These are phyloP conservation scores for Kryptolebias ocellatus DNA, from an alignment of 2,797 vertebrate species.

Conservation along the genomic window DNA sequence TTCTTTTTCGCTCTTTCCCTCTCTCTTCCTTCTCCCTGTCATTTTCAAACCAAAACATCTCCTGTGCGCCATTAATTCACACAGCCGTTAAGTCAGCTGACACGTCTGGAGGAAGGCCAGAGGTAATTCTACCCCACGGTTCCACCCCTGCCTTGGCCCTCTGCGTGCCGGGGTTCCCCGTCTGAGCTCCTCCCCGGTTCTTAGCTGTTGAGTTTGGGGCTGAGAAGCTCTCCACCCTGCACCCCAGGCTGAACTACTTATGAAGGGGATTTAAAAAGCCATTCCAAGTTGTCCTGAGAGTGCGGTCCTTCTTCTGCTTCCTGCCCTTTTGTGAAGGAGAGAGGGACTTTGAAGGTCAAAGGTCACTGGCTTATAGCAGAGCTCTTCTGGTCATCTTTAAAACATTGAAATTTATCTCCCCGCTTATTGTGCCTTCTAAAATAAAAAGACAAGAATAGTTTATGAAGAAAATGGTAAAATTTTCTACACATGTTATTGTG, in stretches of 20 bases:
- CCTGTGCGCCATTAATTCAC: slow-evolving; percentile 65
- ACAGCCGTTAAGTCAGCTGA: slow-evolving; percentile 77
- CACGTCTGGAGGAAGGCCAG: slow-evolving; percentile 72
- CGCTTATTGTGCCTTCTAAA: slow-evolving; percentile 14
- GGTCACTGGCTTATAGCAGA: slow-evolving; percentile 41
- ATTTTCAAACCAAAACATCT: slow-evolving; percentile 82
- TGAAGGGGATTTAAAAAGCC: slow-evolving; percentile 68
- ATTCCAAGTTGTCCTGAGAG: slow-evolving; percentile 64
- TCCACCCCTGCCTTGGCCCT: slow-evolving; percentile 72
- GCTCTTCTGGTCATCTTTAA: slow-evolving; percentile 18
- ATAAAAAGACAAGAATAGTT: background rate
- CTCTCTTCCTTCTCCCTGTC: slow-evolving; percentile 26
- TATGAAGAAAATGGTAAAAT: slow-evolving; percentile 1
- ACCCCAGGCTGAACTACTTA: slow-evolving; percentile 72
- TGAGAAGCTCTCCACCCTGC: slow-evolving; percentile 50
- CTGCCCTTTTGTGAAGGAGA: slow-evolving; percentile 50
- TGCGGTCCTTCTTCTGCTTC: slow-evolving; percentile 65
- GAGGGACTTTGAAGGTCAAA: slow-evolving; percentile 44
- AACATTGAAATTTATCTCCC: slow-evolving; percentile 19
- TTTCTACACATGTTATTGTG: slow-evolving; percentile 2
- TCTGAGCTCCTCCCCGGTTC: slow-evolving; percentile 66
- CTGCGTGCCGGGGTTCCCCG: slow-evolving; percentile 72
- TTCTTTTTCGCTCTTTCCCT: slow-evolving; percentile 42
- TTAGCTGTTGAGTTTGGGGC: slow-evolving; percentile 40
- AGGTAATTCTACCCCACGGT: slow-evolving; percentile 74